These are phyloP conservation scores for Oxytorus armatus DNA, from an alignment of 2,888 invertebrate species.

Conservation along the genomic window DNA sequence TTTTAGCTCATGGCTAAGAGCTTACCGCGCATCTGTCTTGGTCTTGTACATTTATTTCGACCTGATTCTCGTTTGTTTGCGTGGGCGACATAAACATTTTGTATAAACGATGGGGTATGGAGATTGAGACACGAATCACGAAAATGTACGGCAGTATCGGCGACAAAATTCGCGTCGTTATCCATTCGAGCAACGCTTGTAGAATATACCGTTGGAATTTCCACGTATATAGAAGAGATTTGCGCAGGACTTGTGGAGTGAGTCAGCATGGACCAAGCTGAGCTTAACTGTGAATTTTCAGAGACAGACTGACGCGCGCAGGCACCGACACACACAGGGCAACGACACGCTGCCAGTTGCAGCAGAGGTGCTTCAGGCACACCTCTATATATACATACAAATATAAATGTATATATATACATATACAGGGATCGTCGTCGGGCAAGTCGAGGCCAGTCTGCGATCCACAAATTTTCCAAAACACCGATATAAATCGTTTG, in stretches of 20 bases:
- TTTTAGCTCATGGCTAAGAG: slow-evolving; percentile 46
- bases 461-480: slow-evolving; percentile 79
- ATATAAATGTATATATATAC: neutral
- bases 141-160: slow-evolving; percentile 25
- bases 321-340: neutral
- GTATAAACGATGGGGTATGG: slow-evolving; percentile 18
- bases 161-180: slow-evolving; percentile 38
- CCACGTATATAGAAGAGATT: slow-evolving; percentile 13
- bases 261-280: slow-evolving; percentile 13
- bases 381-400: neutral
- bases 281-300: slow-evolving; percentile 35
- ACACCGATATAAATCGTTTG: slow-evolving; percentile 81
- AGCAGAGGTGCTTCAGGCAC: slow-evolving; percentile 34
- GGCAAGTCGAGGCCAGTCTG: slow-evolving; percentile 65
- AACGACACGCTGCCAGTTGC: slow-evolving; percentile 22
- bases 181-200: slow-evolving; percentile 34
- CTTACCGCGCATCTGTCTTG: neutral
- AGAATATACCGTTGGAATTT: slow-evolving; percentile 22
- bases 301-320: neutral
- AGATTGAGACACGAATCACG: slow-evolving; percentile 42
- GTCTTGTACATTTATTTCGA: slow-evolving; percentile 11
- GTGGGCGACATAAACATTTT: neutral
- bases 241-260: neutral
- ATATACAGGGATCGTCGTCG: slow-evolving; percentile 30
- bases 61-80: neutral